These are phyloP conservation scores for Protosalanx chinensis DNA, from an alignment of 2,797 vertebrate genomes.

Conservation along the genomic window DNA sequence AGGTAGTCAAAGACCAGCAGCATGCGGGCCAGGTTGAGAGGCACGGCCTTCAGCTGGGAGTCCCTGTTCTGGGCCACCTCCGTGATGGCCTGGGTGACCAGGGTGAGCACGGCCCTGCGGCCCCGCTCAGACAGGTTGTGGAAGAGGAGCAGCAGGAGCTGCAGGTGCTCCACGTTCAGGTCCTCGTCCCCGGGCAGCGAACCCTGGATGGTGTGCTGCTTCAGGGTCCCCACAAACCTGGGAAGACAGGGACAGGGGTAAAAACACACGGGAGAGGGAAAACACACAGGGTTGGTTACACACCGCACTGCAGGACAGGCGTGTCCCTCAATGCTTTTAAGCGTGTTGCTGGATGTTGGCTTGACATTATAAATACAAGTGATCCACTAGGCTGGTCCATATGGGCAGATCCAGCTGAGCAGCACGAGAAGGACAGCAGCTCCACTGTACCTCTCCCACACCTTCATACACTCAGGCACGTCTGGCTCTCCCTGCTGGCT, in stretches of 20 bases:
- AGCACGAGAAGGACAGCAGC: neutral
- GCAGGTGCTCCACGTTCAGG: slow-evolving; percentile 94
- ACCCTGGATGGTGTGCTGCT: slow-evolving; percentile 89
- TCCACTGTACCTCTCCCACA: slow-evolving; percentile 92
- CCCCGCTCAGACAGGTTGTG: slow-evolving; percentile 93
- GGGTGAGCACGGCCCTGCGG: slow-evolving; percentile 77
- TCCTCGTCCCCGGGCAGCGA: slow-evolving; percentile 87
- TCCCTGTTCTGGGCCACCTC: slow-evolving; percentile 85
- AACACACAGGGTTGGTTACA: neutral
- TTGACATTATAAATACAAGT: neutral
- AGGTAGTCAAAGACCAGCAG: slow-evolving; percentile 93
- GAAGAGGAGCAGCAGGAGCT: slow-evolving; percentile 94
- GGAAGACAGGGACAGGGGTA: no score
- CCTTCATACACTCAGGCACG: slow-evolving; percentile 93
- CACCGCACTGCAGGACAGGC: neutral
- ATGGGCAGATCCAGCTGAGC: neutral
- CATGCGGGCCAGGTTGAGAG: slow-evolving; percentile 86
- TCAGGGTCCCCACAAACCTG: slow-evolving; percentile 93
- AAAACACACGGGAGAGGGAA: neutral
- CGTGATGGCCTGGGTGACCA: slow-evolving; percentile 85
- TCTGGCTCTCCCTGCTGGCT: slow-evolving; percentile 88
- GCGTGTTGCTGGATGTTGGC: no score
- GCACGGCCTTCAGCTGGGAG: slow-evolving; percentile 82
- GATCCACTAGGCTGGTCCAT: neutral
- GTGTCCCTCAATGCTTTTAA: no score